These are phyloP conservation scores for Tapera naevia DNA, from an alignment of 2,797 vertebrate species.

Conservation along the genomic window DNA sequence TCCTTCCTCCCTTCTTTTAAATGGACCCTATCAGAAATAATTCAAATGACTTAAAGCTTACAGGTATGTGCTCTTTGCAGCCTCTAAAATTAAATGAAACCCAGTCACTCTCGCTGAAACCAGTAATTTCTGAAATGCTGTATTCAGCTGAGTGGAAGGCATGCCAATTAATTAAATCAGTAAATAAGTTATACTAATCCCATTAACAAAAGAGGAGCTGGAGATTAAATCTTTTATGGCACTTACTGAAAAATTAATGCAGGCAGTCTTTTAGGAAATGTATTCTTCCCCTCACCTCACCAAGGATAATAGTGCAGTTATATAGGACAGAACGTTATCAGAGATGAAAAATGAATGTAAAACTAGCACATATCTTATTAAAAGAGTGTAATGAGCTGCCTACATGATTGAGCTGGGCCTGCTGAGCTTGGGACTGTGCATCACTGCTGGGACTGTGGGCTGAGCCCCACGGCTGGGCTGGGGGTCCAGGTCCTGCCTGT, in stretches of 20 bases:
- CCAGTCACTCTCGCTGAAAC: neutral
- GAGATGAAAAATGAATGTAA: conserved; percentile 28
- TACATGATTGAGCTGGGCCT: neutral
- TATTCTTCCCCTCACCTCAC: conserved; percentile 26
- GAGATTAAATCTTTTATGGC: conserved; percentile 62
- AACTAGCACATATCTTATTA: conserved; percentile 36
- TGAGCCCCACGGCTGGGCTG: neutral
- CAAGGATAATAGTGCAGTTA: conserved; percentile 9
- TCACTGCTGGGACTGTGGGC: accelerated
- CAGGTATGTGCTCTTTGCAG: neutral
- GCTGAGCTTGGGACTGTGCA: neutral
- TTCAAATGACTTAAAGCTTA: neutral
- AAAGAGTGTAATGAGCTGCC: conserved; percentile 52
- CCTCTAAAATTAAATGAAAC: neutral
- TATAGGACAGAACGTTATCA: neutral
- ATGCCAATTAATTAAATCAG: conserved; percentile 51
- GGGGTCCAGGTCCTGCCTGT: neutral
- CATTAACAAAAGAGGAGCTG: conserved; percentile 47
- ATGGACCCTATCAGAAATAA: accelerated
- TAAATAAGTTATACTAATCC: conserved; percentile 66
- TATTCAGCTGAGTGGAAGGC: neutral
- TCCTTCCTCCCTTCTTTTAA: neutral
- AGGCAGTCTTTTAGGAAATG: conserved; percentile 43
- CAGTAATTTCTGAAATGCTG: neutral
- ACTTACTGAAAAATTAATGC: conserved; percentile 41